phyloP scores from a whole-genome alignment of 2,113 vertebrate species.

The Podarcis muralis region DNA sequence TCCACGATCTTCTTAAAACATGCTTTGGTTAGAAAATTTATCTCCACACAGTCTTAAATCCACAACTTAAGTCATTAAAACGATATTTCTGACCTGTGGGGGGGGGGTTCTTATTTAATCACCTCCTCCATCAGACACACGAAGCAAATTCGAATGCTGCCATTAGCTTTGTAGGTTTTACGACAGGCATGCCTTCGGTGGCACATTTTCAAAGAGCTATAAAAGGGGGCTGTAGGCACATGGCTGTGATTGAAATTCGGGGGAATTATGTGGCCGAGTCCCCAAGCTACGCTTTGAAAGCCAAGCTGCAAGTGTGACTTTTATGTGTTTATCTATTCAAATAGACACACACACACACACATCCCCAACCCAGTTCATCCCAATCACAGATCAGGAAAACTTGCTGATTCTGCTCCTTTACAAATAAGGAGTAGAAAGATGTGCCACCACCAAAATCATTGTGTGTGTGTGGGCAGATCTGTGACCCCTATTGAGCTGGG shows the following conservation, averaged over 20 bases:
- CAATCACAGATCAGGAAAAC: not conserved
- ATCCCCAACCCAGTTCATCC: not conserved
- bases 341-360: not conserved
- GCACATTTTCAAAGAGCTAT: not conserved
- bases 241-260: not conserved
- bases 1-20: no score
- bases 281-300: not conserved
- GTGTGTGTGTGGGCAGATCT: no score
- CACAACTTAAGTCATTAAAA: no score
- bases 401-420: not conserved
- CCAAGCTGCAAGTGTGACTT: not conserved
- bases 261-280: not conserved
- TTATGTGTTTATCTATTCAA: not conserved
- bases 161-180: not conserved
- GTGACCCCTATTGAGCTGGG: no score
- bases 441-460: no score
- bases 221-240: not conserved
- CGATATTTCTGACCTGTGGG: no score
- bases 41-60: no score
- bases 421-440: not conserved
- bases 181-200: not conserved
- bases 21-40: no score
- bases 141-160: not conserved
- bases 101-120: no score
- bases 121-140: not conserved